These are phyloP conservation scores for Talpa occidentalis DNA, from an alignment of 2,113 vertebrate genomes.

Conservation along the genomic window DNA sequence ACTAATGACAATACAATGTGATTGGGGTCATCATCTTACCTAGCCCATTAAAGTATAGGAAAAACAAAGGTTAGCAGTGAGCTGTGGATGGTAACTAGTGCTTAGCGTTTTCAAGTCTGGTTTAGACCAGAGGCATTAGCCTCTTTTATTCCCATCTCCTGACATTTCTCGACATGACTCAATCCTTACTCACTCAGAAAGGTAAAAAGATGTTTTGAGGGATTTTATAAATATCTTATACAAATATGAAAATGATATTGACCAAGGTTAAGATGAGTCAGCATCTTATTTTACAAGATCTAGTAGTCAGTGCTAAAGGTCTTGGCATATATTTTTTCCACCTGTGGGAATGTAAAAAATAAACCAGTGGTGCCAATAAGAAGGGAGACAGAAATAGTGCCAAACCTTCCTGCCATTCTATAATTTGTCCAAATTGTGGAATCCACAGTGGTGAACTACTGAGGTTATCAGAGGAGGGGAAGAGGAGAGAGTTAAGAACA, in stretches of 20 bases:
- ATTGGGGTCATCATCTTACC: not conserved
- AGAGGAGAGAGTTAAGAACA: too few species aligned
- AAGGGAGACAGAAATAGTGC: constrained; percentile 4
- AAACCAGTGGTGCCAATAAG: not conserved
- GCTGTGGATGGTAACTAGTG: not conserved
- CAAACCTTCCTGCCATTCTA: not conserved
- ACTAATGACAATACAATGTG: not conserved
- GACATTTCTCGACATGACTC: not conserved
- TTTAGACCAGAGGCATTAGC: not conserved
- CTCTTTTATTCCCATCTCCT: not conserved
- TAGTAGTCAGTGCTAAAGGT: not conserved
- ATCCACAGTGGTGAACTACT: not conserved
- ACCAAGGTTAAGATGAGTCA: not conserved
- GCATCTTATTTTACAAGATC: not conserved
- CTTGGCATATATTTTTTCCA: not conserved
- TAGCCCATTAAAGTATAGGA: not conserved
- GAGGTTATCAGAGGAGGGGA: too few species aligned
- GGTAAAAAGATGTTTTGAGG: not conserved
- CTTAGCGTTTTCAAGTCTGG: not conserved
- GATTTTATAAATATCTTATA: not conserved
- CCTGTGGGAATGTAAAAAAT: not conserved
- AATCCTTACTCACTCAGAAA: not conserved
- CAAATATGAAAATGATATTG: not conserved
- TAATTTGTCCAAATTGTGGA: not conserved
- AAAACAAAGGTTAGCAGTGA: not conserved